Conservation (phyloP, 1,140 invertebrate species). For the Euwallacea fornicatus region DNA sequence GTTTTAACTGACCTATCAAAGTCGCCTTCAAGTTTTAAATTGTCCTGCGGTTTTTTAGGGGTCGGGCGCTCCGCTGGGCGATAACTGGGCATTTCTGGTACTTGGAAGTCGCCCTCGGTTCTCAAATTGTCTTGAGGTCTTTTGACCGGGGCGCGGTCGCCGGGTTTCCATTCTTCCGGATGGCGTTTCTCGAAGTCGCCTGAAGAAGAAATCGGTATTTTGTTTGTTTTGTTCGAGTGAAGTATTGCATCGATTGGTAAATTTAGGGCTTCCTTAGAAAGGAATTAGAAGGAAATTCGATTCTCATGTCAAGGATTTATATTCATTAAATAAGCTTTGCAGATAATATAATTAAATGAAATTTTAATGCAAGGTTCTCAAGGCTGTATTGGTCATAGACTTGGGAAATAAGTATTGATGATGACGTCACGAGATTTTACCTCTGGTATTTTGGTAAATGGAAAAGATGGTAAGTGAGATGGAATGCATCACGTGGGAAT, state of each 20-base stretch:
- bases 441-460: too few species aligned
- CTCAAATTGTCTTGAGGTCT: constrained; percentile 61
- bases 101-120: constrained; percentile 59
- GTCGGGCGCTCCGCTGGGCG: constrained; percentile 64
- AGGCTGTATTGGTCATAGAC: too few species aligned
- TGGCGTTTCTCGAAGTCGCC: constrained; percentile 45
- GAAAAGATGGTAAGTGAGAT: too few species aligned
- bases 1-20: constrained; percentile 58
- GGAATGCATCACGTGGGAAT: too few species aligned
- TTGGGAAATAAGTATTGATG: too few species aligned
- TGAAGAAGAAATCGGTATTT: constrained; percentile 55
- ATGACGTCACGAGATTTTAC: too few species aligned
- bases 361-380: too few species aligned
- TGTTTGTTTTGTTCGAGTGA: constrained; percentile 58
- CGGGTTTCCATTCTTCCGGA: constrained; percentile 50
- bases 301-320: constrained; percentile 53
- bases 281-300: constrained; percentile 48
- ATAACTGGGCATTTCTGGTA: constrained; percentile 57
- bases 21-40: constrained; percentile 61
- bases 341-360: too few species aligned
- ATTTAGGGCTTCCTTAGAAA: constrained; percentile 30
- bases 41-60: constrained; percentile 62
- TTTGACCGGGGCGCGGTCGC: constrained; percentile 52
- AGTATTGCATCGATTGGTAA: constrained; percentile 62
- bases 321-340: too few species aligned